Conservation (phyloP, 2,797 vertebrate species). For the Coccyzus lansbergi region DNA sequence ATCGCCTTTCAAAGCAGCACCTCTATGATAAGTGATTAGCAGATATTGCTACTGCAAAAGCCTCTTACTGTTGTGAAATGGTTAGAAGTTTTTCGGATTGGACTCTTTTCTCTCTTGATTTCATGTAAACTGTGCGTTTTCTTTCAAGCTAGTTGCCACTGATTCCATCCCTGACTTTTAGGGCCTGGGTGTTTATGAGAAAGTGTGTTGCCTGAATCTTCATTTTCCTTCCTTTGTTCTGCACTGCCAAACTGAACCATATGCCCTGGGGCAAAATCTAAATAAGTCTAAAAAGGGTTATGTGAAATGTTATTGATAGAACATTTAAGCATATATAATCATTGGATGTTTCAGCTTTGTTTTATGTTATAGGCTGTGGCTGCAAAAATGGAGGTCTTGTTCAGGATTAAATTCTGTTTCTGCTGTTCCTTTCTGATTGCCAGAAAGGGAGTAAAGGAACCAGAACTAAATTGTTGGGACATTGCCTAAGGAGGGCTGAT, state of each 20-base stretch:
- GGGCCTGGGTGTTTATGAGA: not conserved
- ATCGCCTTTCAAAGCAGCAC: not conserved
- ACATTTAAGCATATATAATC: not conserved
- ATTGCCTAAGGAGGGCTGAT: not conserved
- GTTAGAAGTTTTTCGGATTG: not conserved
- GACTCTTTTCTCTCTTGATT: not conserved
- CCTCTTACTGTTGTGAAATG: not conserved
- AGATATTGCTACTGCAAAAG: not conserved
- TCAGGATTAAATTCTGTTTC: not conserved
- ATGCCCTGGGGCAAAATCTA: not conserved
- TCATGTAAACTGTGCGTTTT: not conserved
- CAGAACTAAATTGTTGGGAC: not conserved
- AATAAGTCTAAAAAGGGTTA: not conserved
- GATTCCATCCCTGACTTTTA: not conserved
- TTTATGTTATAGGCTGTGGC: accelerated
- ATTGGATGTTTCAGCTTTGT: not conserved
- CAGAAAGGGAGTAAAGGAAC: not conserved
- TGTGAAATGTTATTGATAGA: not conserved
- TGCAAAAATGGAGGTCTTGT: not conserved
- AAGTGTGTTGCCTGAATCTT: not conserved
- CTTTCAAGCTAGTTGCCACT: not conserved
- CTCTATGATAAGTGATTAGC: not conserved
- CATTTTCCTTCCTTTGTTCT: not conserved
- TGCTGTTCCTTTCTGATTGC: not conserved
- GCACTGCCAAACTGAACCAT: not conserved